Evolutionary conservation across 2,797 vertebrate species (phyloP), one percentile per base, ranked within the genome.

Genomic region (Anguilla anguilla): DNA sequence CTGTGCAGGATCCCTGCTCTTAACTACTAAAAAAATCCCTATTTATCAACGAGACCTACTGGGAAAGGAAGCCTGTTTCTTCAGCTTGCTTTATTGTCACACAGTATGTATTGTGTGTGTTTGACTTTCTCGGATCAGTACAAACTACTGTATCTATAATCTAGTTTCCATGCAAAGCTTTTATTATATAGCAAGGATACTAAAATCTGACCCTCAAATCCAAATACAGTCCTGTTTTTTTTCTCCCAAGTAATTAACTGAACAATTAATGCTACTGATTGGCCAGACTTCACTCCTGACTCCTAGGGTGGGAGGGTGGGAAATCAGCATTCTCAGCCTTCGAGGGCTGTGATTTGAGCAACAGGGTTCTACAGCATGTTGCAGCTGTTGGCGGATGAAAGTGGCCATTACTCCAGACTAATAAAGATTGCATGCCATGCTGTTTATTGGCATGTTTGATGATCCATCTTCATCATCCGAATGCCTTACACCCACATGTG

Each of bases 361-460:
- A 53, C 11, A 53, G 51, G 51, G 3, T 59, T 59, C 57, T 59
- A 19, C 3, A 17, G 90, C 90, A 91, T 91, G 64, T 87, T 88
- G 83, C 86, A 90, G 92, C 92, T 90, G 90, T 87, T 31, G 10
- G 59, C 89, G 89, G 93, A 86, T 86, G 87, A 92, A 89, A 86
- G 35, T 19, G 88, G 91, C 91, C 91, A 89, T 88, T 88, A 89
- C 69, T 59, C 31, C 46, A 6, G 46, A 61, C 82, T 85, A 91
- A 90, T 91, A 91, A 91, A 2, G 87, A n/a, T 39, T 10, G 59
- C 91, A 88, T 79, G 88, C 89, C 88, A 81, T 86, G 91, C 84
- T 91, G 90, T 92, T 93, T 91, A 92, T 88, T 88, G 77, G 88
- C 87, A 89, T 89, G 87, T 93, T 89, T 90, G 84, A 91, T 86